A percentile compares a stretch with the other conserved stretches of the same genome.
These are phyloP conservation scores for Brachynemurus nebulosus DNA, from an alignment of 2,888 invertebrate species.

Conservation along the genomic window DNA sequence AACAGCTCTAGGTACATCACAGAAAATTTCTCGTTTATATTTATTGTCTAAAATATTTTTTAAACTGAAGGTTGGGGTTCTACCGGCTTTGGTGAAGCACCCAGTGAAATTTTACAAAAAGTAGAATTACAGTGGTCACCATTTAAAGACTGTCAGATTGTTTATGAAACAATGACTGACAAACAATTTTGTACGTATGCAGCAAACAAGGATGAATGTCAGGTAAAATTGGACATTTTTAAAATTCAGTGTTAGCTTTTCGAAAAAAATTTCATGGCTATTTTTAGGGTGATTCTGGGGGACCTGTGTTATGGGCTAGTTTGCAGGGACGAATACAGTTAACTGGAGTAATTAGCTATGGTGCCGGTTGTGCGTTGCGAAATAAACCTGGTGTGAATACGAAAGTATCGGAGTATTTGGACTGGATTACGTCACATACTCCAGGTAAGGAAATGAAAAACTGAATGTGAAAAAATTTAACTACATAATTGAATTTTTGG, in stretches of 20 bases:
- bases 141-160: conserved; percentile 30
- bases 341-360: conserved; percentile 42
- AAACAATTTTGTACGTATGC: conserved; percentile 37
- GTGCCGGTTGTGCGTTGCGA: conserved; percentile 36
- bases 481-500: too few relatives aligned
- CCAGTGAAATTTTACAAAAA: conserved; percentile 36
- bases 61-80: conserved; percentile 46
- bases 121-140: conserved; percentile 38
- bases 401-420: conserved; percentile 35
- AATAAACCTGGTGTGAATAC: conserved; percentile 39
- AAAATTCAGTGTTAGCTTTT: not conserved
- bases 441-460: too few relatives aligned
- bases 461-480: too few relatives aligned
- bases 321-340: conserved; percentile 27
- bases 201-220: conserved; percentile 41
- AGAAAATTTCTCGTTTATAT: not conserved
- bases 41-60: conserved; percentile 16
- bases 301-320: conserved; percentile 37
- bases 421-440: conserved; percentile 37
- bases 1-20: conserved; percentile 33
- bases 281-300: conserved; percentile 38
- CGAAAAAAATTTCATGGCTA: not conserved
- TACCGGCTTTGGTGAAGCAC: conserved; percentile 33
- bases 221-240: conserved; percentile 31
- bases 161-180: conserved; percentile 19